Base-by-base conservation (phyloP, 2,113 vertebrate species). In the Centrocercus urophasianus region DNA sequence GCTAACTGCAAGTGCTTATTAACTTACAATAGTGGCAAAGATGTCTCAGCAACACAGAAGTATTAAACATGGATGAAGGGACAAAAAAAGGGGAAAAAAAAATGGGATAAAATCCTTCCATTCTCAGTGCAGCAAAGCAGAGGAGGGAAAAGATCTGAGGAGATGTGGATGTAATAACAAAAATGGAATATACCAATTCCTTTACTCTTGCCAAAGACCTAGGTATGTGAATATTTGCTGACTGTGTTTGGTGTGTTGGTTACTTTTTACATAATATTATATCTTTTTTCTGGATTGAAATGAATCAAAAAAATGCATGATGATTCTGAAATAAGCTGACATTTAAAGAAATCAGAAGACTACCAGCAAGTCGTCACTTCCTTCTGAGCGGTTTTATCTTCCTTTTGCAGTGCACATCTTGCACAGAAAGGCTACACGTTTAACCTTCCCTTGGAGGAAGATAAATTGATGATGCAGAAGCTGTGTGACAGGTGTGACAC, bases 371-470 rank as follows among this genome's bases (percentile, higher is more conserved):
- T 93, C 22, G 61, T 30, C 14, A 17, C 48, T 22, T 91, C 60
- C 64, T 76, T 90, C 65, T 83, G 73, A 66, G 13, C 42, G 7
- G 3, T 21, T 92, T 93, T 93, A 90, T 82, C 80, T 96, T 91
- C 36, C 24, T 52, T 52, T 11, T 64, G 83, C 93, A 96, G 11
- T 18, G 56, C 52, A 81, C 27, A 43, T 28, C 4, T 36, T 73
- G n/a, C 72, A 32, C 38, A 6, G 22, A 67, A 88, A 66, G 43
- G 19, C 45, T 83, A 47, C 11, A 56, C 0, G 4, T 73, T 92
- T 90, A 87, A 93, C 66, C 24, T 90, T 79, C 80, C 59, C 32
- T 88, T 57, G 69, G 34, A 89, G 50, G n/a, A 90, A 76, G 47
- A 90, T 42, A 72, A 74, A 83, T 72, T 1, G 4, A 42, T 61